phyloP scores from a whole-genome alignment of 2,888 invertebrate species.

The Belgica antarctica region DNA sequence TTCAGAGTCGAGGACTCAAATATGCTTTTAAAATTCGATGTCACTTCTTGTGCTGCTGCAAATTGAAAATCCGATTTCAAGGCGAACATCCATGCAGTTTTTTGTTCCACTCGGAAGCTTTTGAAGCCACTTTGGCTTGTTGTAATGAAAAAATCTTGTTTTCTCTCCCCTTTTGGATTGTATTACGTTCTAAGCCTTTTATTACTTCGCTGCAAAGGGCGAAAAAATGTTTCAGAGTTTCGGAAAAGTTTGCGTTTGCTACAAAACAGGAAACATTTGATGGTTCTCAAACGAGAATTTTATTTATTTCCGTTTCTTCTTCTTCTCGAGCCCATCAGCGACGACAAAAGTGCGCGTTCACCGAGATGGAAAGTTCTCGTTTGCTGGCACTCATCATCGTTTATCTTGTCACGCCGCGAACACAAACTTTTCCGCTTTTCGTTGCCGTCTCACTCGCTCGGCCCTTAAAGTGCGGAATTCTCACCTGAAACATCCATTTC shows the following conservation, averaged over 20 bases:
- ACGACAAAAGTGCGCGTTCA: neutral
- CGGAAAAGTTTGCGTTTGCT: neutral
- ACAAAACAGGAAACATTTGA: neutral
- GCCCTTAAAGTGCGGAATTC: neutral
- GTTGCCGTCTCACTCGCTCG: neutral
- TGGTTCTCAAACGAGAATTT: neutral
- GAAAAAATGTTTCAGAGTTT: neutral
- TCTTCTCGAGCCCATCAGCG: neutral
- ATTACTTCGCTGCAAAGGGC: neutral
- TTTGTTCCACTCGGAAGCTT: neutral
- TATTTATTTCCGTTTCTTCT: neutral
- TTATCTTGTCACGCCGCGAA: constrained; percentile 23
- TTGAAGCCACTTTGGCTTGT: neutral
- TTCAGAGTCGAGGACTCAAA: neutral
- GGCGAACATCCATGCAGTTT: neutral
- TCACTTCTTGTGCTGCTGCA: neutral
- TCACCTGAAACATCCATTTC: neutral
- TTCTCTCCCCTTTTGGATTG: neutral
- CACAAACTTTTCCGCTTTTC: neutral
- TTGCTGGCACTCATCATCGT: constrained; percentile 12
- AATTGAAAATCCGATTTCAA: neutral
- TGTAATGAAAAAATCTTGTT: constrained; percentile 41
- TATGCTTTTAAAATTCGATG: neutral
- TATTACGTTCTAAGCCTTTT: neutral
- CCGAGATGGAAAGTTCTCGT: neutral